These are phyloP conservation scores for Calycopis cecrops DNA, from an alignment of 1,140 invertebrate species.

Conservation along the genomic window DNA sequence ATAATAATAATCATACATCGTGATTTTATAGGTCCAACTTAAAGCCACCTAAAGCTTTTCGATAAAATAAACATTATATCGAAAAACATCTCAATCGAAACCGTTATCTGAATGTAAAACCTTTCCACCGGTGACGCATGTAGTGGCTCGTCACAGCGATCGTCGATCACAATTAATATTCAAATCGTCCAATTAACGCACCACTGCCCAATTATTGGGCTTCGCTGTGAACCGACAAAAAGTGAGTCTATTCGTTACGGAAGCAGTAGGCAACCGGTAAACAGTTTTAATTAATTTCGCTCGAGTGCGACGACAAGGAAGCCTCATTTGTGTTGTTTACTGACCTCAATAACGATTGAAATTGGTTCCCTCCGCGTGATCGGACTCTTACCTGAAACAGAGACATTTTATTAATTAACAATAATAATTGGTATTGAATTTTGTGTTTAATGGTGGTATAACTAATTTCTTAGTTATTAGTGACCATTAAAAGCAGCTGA, in stretches of 20 bases:
- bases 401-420: slow-evolving; percentile 11
- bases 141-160: background rate
- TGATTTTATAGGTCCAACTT: no score
- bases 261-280: background rate
- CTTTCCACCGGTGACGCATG: background rate
- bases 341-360: slow-evolving; percentile 29
- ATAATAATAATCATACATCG: no score
- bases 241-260: slow-evolving; percentile 1
- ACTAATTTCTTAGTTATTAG: no score
- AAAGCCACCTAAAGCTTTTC: no score
- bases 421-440: no score
- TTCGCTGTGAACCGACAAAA: background rate
- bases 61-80: no score
- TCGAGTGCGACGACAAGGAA: slow-evolving; percentile 14
- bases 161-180: slow-evolving; percentile 3
- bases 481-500: no score
- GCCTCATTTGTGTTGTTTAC: slow-evolving; percentile 33
- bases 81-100: no score
- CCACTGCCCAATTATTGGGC: background rate
- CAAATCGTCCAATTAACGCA: background rate
- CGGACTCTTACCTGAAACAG: slow-evolving; percentile 21
- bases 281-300: slow-evolving; percentile 31
- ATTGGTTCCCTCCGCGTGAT: slow-evolving; percentile 12
- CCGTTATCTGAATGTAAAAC: no score
- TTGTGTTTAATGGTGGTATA: no score